phyloP scores from a whole-genome alignment of 2,888 invertebrate species.

The Pterostichus niger region DNA sequence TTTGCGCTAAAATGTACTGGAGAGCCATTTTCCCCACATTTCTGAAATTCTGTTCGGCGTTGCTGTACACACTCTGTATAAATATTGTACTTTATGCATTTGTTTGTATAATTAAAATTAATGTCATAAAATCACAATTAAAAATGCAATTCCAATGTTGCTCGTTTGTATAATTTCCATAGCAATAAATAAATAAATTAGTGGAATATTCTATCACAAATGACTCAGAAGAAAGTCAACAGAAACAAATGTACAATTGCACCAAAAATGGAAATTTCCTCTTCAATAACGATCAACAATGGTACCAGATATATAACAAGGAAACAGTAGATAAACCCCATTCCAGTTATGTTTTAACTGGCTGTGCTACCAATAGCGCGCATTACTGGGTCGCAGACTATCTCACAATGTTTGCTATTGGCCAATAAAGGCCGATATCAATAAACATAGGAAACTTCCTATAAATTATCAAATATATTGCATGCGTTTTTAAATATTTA shows the following conservation, averaged over 20 bases:
- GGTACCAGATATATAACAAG: slow-evolving; percentile 58
- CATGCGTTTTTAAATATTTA: slow-evolving; percentile 49
- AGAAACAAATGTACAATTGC: slow-evolving; percentile 39
- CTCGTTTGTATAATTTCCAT: neutral
- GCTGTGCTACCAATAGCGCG: slow-evolving; percentile 35
- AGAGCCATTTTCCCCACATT: no score
- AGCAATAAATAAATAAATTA: neutral
- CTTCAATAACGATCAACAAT: slow-evolving; percentile 24
- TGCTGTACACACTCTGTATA: no score
- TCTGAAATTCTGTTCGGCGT: no score
- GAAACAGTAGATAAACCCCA: slow-evolving; percentile 57
- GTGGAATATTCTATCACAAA: slow-evolving; percentile 14
- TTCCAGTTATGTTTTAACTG: slow-evolving; percentile 43
- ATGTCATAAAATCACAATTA: no score
- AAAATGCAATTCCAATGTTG: neutral
- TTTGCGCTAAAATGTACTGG: no score
- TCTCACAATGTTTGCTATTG: slow-evolving; percentile 28
- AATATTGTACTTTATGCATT: no score
- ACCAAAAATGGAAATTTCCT: slow-evolving; percentile 46
- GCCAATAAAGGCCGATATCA: slow-evolving; percentile 24
- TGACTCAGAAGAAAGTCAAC: slow-evolving; percentile 6
- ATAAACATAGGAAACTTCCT: slow-evolving; percentile 66
- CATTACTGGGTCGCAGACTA: slow-evolving; percentile 52
- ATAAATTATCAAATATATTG: slow-evolving; percentile 39
- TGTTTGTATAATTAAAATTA: no score